Base-by-base conservation (phyloP, 2,113 vertebrate species). In the Dicrurus megarhynchus region DNA sequence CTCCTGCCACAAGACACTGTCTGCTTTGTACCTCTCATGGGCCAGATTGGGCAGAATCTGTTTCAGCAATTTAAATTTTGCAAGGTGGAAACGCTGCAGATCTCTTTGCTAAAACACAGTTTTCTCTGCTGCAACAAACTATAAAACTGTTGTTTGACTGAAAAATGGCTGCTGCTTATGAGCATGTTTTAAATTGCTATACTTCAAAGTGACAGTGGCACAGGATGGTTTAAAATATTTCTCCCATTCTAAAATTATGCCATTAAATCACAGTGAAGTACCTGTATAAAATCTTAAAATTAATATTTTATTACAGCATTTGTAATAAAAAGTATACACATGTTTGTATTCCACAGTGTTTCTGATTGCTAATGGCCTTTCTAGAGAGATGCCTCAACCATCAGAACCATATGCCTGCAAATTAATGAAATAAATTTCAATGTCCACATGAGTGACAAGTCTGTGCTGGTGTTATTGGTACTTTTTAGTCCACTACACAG, bases 31-130 rank as follows among this genome's bases (percentile, higher is more conserved):
- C 35, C 93, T 61, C 70, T 65, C 78, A n/a, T 9, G 27, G 20
- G 70, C 74, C 91, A 96, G 41, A 76, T 14, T 74, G 75, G 87
- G 90, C 24, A 93, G 93, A 96, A 90, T 46, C 82, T 94, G 82
- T 50, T 80, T 27, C 78, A 93, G 83, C 63, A 83, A 60, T 73
- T 96, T 50, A 16, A 79, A 11, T 37, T 6, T 16, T 2, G 13
- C 63, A 65, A 91, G 81, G 74, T 73, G 78, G 50, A 87, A 93
- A 90, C 39, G 67, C 46, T 85, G 71, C 91, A 70, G 63, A 65
- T 52, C 32, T 57, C 74, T 61, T 18, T 6, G 50, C 74, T 55
- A 94, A 95, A 96, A 77, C 30, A 73, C 27, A 20, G 21, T 33
- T 94, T 90, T 80, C 83, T 11, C 71, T 83, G 26, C 47, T 68